Conservation (phyloP, 2,888 invertebrate genomes). For the Drosophila seclusa region DNA sequence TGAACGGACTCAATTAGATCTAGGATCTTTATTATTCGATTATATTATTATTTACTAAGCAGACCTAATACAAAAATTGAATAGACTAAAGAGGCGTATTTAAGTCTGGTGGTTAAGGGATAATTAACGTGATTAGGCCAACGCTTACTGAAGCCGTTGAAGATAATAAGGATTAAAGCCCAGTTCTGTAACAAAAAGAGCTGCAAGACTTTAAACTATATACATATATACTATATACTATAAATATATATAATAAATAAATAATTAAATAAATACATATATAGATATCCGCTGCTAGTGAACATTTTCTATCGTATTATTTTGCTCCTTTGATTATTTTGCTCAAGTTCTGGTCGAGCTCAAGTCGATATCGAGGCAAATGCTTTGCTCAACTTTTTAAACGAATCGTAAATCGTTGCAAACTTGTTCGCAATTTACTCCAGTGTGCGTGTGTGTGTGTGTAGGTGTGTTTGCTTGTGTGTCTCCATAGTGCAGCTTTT, state of each 20-base stretch:
- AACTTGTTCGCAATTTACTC: conserved; percentile 32
- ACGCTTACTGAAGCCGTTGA: neutral
- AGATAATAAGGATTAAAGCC: neutral
- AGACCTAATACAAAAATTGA: neutral
- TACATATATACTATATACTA: no score
- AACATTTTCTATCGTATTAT: neutral
- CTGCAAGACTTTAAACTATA: neutral
- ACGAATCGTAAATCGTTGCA: conserved; percentile 58
- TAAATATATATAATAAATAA: neutral
- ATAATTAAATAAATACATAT: neutral
- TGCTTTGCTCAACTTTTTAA: conserved; percentile 41
- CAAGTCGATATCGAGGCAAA: conserved; percentile 5
- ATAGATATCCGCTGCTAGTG: neutral
- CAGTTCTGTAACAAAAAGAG: neutral
- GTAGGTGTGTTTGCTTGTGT: conserved; percentile 25
- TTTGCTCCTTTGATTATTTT: neutral
- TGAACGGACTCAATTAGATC: neutral
- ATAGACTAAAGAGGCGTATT: neutral
- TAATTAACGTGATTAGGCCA: neutral
- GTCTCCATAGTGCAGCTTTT: conserved; percentile 39
- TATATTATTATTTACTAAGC: neutral
- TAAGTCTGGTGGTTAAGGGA: neutral
- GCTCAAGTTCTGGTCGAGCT: conserved; percentile 1
- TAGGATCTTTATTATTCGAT: neutral
- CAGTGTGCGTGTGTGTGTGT: conserved; percentile 23